phyloP scores from a whole-genome alignment of 2,113 vertebrate species.

The Albula goreensis region DNA sequence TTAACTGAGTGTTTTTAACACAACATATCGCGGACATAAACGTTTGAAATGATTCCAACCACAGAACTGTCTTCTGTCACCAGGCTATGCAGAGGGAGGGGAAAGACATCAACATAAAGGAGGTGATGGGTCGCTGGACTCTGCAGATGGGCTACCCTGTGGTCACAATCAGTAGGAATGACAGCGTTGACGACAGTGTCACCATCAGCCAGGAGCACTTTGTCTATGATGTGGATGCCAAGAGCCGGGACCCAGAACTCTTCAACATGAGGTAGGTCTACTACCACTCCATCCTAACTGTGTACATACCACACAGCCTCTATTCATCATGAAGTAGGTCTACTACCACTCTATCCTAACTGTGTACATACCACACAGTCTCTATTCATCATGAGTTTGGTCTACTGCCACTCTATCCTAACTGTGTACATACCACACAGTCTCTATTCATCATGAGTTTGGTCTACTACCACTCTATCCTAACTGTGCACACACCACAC shows the following conservation, averaged over 20 bases:
- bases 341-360: background rate
- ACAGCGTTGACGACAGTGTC: slow-evolving; percentile 75
- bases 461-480: too few relatives aligned
- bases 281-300: background rate
- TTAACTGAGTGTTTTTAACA: too few relatives aligned
- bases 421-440: too few relatives aligned
- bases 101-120: slow-evolving; percentile 87
- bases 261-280: slow-evolving; percentile 80
- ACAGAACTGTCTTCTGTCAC: background rate
- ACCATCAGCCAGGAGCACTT: slow-evolving; percentile 89
- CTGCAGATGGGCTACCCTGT: slow-evolving; percentile 98
- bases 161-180: slow-evolving; percentile 88
- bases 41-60: too few relatives aligned
- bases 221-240: slow-evolving; percentile 82
- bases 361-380: too few relatives aligned
- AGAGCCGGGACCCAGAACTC: slow-evolving; percentile 63
- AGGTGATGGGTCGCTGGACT: slow-evolving; percentile 97
- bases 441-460: slow-evolving; percentile 80
- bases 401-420: background rate
- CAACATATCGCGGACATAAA: too few relatives aligned
- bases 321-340: slow-evolving; percentile 80
- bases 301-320: background rate
- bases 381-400: slow-evolving; percentile 81
- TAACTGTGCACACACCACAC: background rate
- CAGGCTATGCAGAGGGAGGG: slow-evolving; percentile 90